phyloP scores from a whole-genome alignment of 2,113 vertebrate genomes.

The Mesocricetus auratus region DNA sequence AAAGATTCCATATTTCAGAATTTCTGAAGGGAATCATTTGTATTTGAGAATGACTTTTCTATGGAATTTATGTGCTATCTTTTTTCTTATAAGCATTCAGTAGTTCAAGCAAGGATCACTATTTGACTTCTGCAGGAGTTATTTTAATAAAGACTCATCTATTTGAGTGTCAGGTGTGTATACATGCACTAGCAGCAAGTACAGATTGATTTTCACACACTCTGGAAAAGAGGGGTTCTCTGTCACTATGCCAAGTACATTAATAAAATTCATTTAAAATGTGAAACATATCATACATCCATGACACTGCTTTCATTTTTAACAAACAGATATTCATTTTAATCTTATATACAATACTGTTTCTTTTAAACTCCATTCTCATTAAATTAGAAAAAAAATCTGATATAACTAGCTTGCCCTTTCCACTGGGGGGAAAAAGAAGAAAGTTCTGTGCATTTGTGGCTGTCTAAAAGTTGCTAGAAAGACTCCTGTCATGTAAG shows the following conservation, averaged over 20 bases:
- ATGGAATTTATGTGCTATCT: background rate
- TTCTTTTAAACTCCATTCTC: background rate
- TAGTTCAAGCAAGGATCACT: background rate
- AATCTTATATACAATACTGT: background rate
- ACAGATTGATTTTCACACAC: background rate
- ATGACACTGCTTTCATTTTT: background rate
- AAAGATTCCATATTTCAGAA: background rate
- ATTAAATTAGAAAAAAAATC: background rate
- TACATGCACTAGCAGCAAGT: background rate
- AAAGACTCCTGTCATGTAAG: background rate
- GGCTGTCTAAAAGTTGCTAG: background rate
- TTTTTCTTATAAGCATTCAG: background rate
- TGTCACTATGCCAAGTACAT: background rate
- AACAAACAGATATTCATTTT: background rate
- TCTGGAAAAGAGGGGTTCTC: background rate
- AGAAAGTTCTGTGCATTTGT: background rate
- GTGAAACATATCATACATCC: background rate
- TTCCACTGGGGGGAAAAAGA: background rate
- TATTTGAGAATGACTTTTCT: background rate
- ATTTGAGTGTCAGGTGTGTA: background rate
- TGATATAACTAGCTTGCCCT: background rate
- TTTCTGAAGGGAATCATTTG: background rate
- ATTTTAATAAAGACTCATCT: background rate
- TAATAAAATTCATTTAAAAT: too few species aligned
- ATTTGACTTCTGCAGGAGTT: background rate